These are phyloP conservation scores for Drosophila suboccidentalis DNA, from an alignment of 2,888 invertebrate genomes.

Conservation along the genomic window DNA sequence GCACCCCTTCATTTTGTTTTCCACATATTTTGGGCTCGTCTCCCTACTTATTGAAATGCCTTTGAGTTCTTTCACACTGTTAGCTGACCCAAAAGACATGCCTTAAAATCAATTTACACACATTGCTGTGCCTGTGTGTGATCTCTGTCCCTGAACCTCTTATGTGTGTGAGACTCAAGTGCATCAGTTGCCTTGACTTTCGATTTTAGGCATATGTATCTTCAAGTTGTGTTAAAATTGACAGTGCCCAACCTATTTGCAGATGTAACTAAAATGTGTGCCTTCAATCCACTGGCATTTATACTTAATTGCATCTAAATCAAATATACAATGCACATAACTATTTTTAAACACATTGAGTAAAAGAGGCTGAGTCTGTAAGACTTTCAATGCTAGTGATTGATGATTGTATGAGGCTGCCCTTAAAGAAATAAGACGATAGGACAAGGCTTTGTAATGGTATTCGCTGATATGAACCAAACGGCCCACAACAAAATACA, in stretches of 20 bases:
- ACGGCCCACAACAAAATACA: slow-evolving; percentile 9
- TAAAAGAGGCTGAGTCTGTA: slow-evolving; percentile 2
- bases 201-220: slow-evolving; percentile 37
- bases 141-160: slow-evolving; percentile 21
- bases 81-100: slow-evolving; percentile 45
- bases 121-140: slow-evolving; percentile 30
- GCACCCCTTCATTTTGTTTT: slow-evolving; percentile 70
- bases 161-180: slow-evolving; percentile 56
- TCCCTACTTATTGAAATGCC: slow-evolving; percentile 23
- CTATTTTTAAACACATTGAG: slow-evolving; percentile 29
- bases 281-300: slow-evolving; percentile 11
- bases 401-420: slow-evolving; percentile 46
- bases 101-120: slow-evolving; percentile 71
- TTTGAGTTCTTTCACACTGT: slow-evolving; percentile 59
- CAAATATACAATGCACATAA: slow-evolving; percentile 27
- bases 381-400: slow-evolving; percentile 52
- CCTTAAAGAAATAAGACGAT: slow-evolving; percentile 21
- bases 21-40: slow-evolving; percentile 40
- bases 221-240: slow-evolving; percentile 65
- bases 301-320: slow-evolving; percentile 11
- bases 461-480: slow-evolving; percentile 42
- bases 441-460: slow-evolving; percentile 19
- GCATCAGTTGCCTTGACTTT: slow-evolving; percentile 66
- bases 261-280: slow-evolving; percentile 2
- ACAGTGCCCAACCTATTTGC: slow-evolving; percentile 16